Base-by-base conservation (phyloP, 2,797 vertebrate genomes). In the Girardinus metallicus region DNA sequence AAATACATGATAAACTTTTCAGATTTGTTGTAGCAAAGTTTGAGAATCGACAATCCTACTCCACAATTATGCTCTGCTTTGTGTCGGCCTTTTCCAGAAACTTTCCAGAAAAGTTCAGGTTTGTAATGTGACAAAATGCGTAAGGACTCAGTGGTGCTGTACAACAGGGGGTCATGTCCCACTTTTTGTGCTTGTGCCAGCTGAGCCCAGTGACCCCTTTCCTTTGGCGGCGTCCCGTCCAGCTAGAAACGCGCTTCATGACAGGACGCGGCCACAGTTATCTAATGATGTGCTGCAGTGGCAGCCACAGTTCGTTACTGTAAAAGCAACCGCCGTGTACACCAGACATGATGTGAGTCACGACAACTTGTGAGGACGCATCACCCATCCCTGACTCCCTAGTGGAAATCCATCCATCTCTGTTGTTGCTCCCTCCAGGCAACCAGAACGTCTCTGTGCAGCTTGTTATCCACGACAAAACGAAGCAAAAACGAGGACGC, bases 321-420 rank as follows among this genome's bases (percentile, higher is more conserved):
- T 44, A 18, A 34, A 53, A 73, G 47, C 39, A 66, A 15, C 57
- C 51, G 60, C 64, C 80, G 13, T 16, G 74, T 41, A 75, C 70
- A 68, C 13, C 70, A 79, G 80, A 81, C 80, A 26, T 46, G 23
- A 43, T 72, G 71, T 86, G 87, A 88, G 87, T 92, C 88, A 89
- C 53, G 5, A 26, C 9, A 64, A 72, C 75, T 71, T 57, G 74
- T 88, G 87, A 53, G 75, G 29, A 18, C 83, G 82, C 39, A 77
- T 87, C 78, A 86, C 73, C 44, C 46, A 85, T 55, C 23, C 46
- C 81, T n/a, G 2, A 80, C 77, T 87, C 89, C 81, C 80, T 73
- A 44, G 43, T 83, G 41, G 46, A 31, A 71, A 60, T 76, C 39
- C 46, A 78, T 80, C 53, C 34, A 49, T 76, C 23, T 80, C 49